These are phyloP conservation scores for Halichoerus grypus DNA, from an alignment of 2,113 vertebrate species.

Conservation along the genomic window DNA sequence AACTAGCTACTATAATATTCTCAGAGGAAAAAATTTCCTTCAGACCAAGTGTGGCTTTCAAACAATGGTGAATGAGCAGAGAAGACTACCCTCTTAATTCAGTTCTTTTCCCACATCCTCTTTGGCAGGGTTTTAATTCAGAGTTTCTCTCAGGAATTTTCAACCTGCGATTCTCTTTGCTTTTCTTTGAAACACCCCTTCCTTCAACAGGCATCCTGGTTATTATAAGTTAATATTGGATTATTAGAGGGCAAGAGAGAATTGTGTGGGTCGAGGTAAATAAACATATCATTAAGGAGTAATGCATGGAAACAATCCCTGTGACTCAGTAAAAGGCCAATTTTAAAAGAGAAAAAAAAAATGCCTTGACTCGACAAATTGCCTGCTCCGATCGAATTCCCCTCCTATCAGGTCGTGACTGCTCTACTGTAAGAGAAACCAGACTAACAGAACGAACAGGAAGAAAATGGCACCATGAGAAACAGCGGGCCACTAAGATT, in stretches of 20 bases:
- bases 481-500: neutral
- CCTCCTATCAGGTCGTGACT: neutral
- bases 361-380: neutral
- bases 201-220: slow-evolving; percentile 37
- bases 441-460: neutral
- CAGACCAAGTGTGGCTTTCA: slow-evolving; percentile 63
- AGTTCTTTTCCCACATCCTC: slow-evolving; percentile 69
- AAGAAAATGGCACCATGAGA: neutral
- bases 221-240: slow-evolving; percentile 16
- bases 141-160: slow-evolving; percentile 76
- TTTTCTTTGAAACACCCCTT: slow-evolving; percentile 58
- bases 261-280: slow-evolving; percentile 47
- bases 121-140: slow-evolving; percentile 76
- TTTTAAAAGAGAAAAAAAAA: slow-evolving; percentile 18
- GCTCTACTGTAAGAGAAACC: slow-evolving; percentile 55
- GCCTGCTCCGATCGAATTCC: neutral
- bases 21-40: slow-evolving; percentile 58
- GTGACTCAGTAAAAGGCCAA: neutral
- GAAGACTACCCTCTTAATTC: slow-evolving; percentile 69
- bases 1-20: slow-evolving; percentile 72
- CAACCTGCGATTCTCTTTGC: neutral
- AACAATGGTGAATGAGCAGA: slow-evolving; percentile 50
- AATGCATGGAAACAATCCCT: slow-evolving; percentile 18
- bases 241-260: slow-evolving; percentile 1
- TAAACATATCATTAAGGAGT: slow-evolving; percentile 12